Evolutionary conservation across 2,797 vertebrate genomes (phyloP), one percentile per base, ranked within the genome.

Genomic region (Aplochiton taeniatus): DNA sequence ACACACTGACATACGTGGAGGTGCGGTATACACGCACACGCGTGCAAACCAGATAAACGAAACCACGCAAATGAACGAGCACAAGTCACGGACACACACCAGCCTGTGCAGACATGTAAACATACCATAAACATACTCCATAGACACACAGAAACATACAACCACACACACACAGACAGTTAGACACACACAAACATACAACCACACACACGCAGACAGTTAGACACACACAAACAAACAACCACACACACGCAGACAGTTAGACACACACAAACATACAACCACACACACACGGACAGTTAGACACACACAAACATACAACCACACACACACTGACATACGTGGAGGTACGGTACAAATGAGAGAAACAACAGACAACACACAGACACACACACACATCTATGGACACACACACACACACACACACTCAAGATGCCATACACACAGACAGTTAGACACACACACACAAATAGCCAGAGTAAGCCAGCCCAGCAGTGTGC

Each of bases 1-100:
- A 71, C 76, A 73, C 71, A 73, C 50, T 64, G 55, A 59, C 72
- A 51, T 50, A 45, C 41, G 61, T 65, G 54, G 68, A 52, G 58
- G 46, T n/a, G 50, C 46, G 61, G 31, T 42, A 63, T 49, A 61
- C 65, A 65, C 11, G 17, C 58, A 55, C 64, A 74, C 59, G 60
- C n/a, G n/a, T n/a, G n/a, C n/a, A n/a, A n/a, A n/a, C n/a, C n/a
- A n/a, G n/a, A n/a, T n/a, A n/a, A n/a, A 65, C 70, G 46, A 69
- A 51, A 16, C 45, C n/a, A 66, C 46, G 19, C n/a, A 59, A 41
- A 62, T 48, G 57, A 46, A 41, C 60, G 61, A 63, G 58, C 64
- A 65, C 61, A 48, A 47, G 50, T 62, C 63, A 69, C 62, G 51
- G 42, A 51, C 59, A 31, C 65, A 53, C 48, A 12, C 11, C 2